phyloP scores from a whole-genome alignment of 2,888 invertebrate genomes.

The Capitulum mitella region DNA sequence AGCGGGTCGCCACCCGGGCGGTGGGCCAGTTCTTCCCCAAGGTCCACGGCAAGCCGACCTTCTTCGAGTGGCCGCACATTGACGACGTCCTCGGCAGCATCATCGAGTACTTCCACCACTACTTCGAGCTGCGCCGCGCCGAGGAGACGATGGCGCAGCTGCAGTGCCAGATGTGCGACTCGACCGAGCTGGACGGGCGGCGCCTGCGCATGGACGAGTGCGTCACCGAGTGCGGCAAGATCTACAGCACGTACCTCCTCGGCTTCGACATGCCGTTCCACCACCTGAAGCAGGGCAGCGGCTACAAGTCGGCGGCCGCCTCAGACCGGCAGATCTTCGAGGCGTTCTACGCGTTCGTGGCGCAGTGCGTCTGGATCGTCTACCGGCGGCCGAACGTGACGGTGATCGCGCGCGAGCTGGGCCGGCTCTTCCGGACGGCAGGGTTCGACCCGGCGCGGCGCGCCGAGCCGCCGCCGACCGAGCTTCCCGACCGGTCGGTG shows the following conservation, averaged over 20 bases:
- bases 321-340: not conserved
- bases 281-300: not conserved
- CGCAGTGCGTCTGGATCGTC: not conserved
- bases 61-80: not conserved
- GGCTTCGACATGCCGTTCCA: not conserved
- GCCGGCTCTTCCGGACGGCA: not conserved
- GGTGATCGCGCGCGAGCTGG: not conserved
- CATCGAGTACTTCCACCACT: conserved; percentile 4
- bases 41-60: not conserved
- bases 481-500: too few species aligned
- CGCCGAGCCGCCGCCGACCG: not conserved
- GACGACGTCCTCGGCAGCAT: not conserved
- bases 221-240: not conserved
- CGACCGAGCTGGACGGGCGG: not conserved
- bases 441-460: not conserved
- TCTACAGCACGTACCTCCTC: not conserved
- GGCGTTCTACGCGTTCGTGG: not conserved
- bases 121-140: not conserved
- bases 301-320: not conserved
- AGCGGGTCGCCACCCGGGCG: not conserved
- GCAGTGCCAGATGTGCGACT: not conserved
- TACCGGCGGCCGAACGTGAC: not conserved
- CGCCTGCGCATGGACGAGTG: not conserved
- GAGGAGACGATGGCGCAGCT: not conserved
- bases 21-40: conserved; percentile 1